These are phyloP conservation scores for Enteromius trimaculatus DNA, from an alignment of 2,797 vertebrate species.

Conservation along the genomic window DNA sequence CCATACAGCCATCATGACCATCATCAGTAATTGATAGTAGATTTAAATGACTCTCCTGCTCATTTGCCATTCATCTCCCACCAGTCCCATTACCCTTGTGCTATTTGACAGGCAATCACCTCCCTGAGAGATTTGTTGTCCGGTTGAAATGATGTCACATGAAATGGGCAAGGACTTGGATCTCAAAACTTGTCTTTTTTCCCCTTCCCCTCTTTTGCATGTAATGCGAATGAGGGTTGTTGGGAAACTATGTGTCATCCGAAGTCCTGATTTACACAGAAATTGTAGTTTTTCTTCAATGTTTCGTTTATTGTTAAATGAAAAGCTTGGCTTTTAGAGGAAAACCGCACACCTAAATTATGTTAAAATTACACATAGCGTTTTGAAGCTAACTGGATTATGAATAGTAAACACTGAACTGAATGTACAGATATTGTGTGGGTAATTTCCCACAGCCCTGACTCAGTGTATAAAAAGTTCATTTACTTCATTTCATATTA, in stretches of 20 bases:
- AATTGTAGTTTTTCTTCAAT: not conserved
- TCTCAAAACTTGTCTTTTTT: slow-evolving; percentile 33
- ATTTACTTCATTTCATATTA: slow-evolving; percentile 15
- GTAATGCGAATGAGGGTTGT: not conserved
- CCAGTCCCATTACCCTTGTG: slow-evolving; percentile 51
- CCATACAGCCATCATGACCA: slow-evolving; percentile 46
- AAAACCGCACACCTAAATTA: slow-evolving; percentile 18
- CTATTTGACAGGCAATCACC: slow-evolving; percentile 47
- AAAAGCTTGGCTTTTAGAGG: slow-evolving; percentile 27
- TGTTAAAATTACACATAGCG: not conserved
- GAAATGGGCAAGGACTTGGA: slow-evolving; percentile 36
- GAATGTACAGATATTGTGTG: slow-evolving; percentile 8
- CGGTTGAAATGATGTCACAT: slow-evolving; percentile 41
- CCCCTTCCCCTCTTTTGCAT: not conserved
- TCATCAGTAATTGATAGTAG: slow-evolving; percentile 46
- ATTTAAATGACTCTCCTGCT: slow-evolving; percentile 50
- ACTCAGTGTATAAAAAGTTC: slow-evolving; percentile 24
- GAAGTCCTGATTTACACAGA: slow-evolving; percentile 30
- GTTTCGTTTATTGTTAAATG: slow-evolving; percentile 31
- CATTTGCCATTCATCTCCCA: slow-evolving; percentile 43
- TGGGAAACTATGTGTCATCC: slow-evolving; percentile 42
- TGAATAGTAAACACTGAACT: slow-evolving; percentile 29
- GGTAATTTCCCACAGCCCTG: slow-evolving; percentile 26
- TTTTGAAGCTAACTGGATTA: slow-evolving; percentile 25
- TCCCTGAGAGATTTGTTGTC: slow-evolving; percentile 45